Evolutionary conservation across 2,797 vertebrate species (phyloP), one percentile per base, ranked within the genome.

Genomic region (Anguilla obscura): DNA sequence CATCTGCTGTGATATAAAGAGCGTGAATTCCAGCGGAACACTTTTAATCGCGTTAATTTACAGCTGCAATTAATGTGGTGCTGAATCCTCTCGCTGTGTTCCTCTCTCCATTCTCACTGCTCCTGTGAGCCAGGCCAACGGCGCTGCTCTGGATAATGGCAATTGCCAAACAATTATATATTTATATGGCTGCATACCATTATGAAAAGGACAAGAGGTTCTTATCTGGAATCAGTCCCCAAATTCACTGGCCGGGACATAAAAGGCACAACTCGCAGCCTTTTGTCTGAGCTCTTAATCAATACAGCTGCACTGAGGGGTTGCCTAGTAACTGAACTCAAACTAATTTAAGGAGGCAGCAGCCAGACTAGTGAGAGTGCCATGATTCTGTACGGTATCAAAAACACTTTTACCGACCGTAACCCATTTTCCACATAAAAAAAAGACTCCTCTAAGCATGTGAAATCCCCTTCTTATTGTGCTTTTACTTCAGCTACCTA

Each of bases 341-440:
- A 79, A 79, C 74, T 82, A 21, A 50, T 82, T 82, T 82, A 82
- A 82, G 79, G 24, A 56, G 14, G 58, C 0, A 27, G 45, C 63
- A 54, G 60, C 14, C 91, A 93, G 89, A 85, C 91, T 90, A 87
- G 33, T 85, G 56, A 88, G n/a, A 80, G 52, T 60, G 79, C 86
- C 86, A 52, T 48, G 3, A 60, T 90, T 91, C 86, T 80, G 33
- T 63, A 66, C 0, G 0, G 66, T 9, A 71, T 87, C 89, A 40
- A 8, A 54, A 33, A 54, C 83, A 66, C 88, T 91, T 91, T 45
- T n/a, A 50, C 16, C 56, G 92, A 89, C 90, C 91, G 87, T 89
- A 58, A 92, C 88, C 88, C 85, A 27, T 18, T 90, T 91, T 88
- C 84, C 90, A 88, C 74, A 90, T 86, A 85, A 79, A 84, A 83